phyloP scores from a whole-genome alignment of 2,113 vertebrate species.

The Dunckerocampus dactyliophorus region DNA sequence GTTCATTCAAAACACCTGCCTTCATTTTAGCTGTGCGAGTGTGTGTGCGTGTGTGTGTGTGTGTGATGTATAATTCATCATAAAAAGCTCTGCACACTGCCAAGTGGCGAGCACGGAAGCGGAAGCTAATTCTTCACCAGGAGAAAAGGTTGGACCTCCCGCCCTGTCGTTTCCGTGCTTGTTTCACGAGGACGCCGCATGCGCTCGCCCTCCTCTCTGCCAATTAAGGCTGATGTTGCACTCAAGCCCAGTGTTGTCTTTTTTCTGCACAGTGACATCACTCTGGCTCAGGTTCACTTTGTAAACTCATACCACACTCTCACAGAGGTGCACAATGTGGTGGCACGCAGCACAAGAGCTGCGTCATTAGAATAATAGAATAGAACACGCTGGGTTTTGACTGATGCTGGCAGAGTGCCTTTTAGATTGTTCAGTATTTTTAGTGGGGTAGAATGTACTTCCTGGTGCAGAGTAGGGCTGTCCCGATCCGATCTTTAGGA shows the following conservation, averaged over 20 bases:
- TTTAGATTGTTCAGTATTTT: too few species aligned
- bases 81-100: slow-evolving; percentile 52
- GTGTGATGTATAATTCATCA: slow-evolving; percentile 59
- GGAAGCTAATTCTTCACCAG: slow-evolving; percentile 27
- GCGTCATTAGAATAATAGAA: too few species aligned
- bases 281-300: not conserved
- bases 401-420: too few species aligned
- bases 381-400: too few species aligned
- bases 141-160: slow-evolving; percentile 17
- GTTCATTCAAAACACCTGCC: slow-evolving; percentile 34
- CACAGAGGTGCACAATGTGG: too few species aligned
- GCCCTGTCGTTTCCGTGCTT: not conserved
- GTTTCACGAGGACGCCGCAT: not conserved
- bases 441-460: too few species aligned
- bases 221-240: not conserved
- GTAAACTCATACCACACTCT: not conserved
- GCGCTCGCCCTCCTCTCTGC: not conserved
- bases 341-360: too few species aligned
- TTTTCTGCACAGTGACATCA: not conserved
- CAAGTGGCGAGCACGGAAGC: slow-evolving; percentile 31
- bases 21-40: slow-evolving; percentile 9
- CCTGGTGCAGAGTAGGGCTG: too few species aligned
- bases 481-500: too few species aligned
- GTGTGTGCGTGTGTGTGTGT: not conserved
- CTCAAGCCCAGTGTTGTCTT: not conserved